phyloP scores from a whole-genome alignment of 2,888 invertebrate species.

The Torymus aiolomorphi region DNA sequence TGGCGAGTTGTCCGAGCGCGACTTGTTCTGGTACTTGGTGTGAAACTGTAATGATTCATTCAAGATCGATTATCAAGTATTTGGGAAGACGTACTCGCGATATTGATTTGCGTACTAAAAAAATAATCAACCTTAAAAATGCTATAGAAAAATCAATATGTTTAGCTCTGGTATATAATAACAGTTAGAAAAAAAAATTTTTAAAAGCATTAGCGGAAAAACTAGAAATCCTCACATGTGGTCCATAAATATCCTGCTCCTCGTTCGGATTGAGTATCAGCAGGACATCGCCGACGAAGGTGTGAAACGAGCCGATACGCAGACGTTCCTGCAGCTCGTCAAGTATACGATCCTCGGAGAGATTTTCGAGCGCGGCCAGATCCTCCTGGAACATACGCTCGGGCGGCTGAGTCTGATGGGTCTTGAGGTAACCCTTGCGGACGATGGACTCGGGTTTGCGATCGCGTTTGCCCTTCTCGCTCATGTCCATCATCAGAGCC shows the following conservation, averaged over 20 bases:
- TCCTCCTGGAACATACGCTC: constrained; percentile 90
- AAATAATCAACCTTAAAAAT: too few relatives aligned
- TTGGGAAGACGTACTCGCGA: too few relatives aligned
- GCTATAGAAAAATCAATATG: too few relatives aligned
- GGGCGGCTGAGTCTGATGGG: constrained; percentile 75
- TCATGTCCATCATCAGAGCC: constrained; percentile 77
- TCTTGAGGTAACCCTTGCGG: constrained; percentile 73
- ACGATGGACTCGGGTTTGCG: constrained; percentile 77
- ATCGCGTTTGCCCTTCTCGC: constrained; percentile 77
- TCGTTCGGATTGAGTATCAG: constrained; percentile 88
- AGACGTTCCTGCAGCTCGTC: constrained; percentile 83
- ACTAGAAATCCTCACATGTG: constrained; percentile 78
- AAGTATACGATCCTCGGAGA: constrained; percentile 85
- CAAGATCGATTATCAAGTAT: not conserved
- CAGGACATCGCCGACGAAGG: constrained; percentile 88
- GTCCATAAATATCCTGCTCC: constrained; percentile 83
- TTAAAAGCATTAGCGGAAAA: too few relatives aligned
- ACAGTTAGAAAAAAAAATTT: too few relatives aligned
- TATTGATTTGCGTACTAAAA: too few relatives aligned
- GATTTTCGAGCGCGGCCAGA: constrained; percentile 85
- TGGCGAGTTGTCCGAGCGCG: constrained; percentile 91
- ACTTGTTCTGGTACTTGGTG: constrained; percentile 87
- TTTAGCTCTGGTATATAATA: too few relatives aligned
- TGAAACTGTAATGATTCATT: constrained; percentile 81
- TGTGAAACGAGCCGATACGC: constrained; percentile 82